A percentile compares a stretch with the other conserved stretches of the same genome.
Conservation (phyloP, 2,113 vertebrate species). For the Clarias magur region DNA sequence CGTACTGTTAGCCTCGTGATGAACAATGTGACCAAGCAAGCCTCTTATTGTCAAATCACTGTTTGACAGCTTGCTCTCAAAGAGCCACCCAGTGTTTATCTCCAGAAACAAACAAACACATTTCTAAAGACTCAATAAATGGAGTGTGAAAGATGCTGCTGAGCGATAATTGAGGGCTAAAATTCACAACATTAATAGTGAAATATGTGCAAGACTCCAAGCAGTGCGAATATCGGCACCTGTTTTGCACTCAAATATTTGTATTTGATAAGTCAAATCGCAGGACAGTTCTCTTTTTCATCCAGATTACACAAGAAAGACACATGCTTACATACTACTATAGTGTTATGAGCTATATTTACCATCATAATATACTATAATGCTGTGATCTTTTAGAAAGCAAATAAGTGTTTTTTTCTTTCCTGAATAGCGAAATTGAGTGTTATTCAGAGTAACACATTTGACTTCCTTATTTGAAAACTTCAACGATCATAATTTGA, state of each 20-base stretch:
- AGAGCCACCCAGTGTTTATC: conserved; percentile 61
- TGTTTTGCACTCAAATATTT: conserved; percentile 5
- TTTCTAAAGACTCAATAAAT: conserved; percentile 55
- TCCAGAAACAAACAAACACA: conserved; percentile 57
- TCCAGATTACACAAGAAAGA: neutral
- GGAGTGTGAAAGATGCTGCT: conserved; percentile 52
- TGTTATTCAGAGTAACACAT: neutral
- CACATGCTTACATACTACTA: neutral
- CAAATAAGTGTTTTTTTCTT: neutral
- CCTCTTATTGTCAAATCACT: conserved; percentile 69
- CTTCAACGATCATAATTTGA: neutral
- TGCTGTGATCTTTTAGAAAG: neutral
- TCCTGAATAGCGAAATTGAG: neutral
- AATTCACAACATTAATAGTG: conserved; percentile 49
- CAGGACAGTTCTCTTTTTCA: neutral
- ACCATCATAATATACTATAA: neutral
- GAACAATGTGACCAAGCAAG: conserved; percentile 61
- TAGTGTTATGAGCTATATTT: neutral
- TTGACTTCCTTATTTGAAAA: neutral
- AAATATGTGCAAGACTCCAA: conserved; percentile 23
- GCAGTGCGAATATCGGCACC: conserved; percentile 15
- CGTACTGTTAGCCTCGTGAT: conserved; percentile 42
- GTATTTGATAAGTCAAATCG: neutral
- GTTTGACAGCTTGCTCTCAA: conserved; percentile 61
- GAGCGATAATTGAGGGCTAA: conserved; percentile 48